phyloP scores from a whole-genome alignment of 1,140 invertebrate species.

The Cyclina sinensis region DNA sequence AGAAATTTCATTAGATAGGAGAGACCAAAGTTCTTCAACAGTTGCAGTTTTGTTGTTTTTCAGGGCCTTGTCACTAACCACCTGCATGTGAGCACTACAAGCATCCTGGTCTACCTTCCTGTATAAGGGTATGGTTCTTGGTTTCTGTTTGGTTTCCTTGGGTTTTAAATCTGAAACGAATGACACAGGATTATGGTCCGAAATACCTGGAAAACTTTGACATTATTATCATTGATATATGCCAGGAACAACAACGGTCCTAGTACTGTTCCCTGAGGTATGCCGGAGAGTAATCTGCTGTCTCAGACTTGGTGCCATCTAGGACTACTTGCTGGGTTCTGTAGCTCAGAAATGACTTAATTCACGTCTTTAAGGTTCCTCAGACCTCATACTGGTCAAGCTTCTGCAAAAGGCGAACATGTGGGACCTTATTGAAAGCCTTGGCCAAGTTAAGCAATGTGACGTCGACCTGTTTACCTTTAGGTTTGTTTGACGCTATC shows the following conservation, averaged over 20 bases:
- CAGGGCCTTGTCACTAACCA: background rate
- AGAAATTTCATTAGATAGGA: slow-evolving; percentile 8
- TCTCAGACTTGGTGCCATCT: background rate
- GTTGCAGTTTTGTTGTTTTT: background rate
- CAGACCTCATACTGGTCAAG: background rate
- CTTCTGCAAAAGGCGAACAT: background rate
- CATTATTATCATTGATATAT: too few relatives aligned
- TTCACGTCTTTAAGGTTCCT: background rate
- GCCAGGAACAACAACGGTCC: too few relatives aligned
- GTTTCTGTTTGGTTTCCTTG: slow-evolving; percentile 7
- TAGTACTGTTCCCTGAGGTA: too few relatives aligned
- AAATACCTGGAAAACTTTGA: slow-evolving; percentile 32
- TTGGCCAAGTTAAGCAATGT: background rate
- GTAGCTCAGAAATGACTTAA: background rate
- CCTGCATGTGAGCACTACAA: slow-evolving; percentile 16
- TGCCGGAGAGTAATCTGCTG: background rate
- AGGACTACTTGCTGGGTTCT: background rate
- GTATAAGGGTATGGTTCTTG: slow-evolving; percentile 19
- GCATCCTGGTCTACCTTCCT: background rate
- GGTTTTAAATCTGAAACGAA: slow-evolving; percentile 11
- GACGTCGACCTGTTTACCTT: background rate
- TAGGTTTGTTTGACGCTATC: background rate
- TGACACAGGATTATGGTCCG: slow-evolving; percentile 25
- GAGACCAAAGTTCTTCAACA: background rate
- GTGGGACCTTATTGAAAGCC: slow-evolving; percentile 1